phyloP scores from a whole-genome alignment of 2,113 vertebrate species.

The Oreotragus oreotragus region DNA sequence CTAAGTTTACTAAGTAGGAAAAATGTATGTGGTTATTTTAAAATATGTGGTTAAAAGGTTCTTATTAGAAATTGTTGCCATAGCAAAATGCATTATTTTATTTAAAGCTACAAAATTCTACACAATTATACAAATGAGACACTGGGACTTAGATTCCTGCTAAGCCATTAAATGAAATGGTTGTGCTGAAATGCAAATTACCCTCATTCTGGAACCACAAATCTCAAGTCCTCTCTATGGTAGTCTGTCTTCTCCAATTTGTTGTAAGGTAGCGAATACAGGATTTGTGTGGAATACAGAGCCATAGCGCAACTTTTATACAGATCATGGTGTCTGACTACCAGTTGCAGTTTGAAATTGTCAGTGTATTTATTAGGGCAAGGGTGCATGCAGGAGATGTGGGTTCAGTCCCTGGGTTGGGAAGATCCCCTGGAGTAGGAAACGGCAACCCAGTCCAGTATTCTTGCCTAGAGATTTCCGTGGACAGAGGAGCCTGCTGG shows the following conservation, averaged over 20 bases:
- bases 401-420: neutral
- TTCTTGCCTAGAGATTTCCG: neutral
- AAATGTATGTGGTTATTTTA: conserved; percentile 3
- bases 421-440: neutral
- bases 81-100: neutral
- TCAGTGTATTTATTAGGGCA: neutral
- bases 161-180: neutral
- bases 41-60: neutral
- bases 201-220: neutral
- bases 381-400: neutral
- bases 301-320: neutral
- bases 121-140: neutral
- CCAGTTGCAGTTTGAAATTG: neutral
- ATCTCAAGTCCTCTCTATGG: neutral
- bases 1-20: neutral
- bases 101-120: neutral
- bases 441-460: neutral
- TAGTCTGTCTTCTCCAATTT: neutral
- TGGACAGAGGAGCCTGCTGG: neutral
- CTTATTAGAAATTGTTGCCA: conserved; percentile 6
- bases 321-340: neutral
- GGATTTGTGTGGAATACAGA: neutral
- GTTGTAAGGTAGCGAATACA: neutral
- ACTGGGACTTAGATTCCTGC: neutral
- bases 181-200: neutral